Conservation (phyloP, 2,888 invertebrate genomes). For the Ennomos erosarius region DNA sequence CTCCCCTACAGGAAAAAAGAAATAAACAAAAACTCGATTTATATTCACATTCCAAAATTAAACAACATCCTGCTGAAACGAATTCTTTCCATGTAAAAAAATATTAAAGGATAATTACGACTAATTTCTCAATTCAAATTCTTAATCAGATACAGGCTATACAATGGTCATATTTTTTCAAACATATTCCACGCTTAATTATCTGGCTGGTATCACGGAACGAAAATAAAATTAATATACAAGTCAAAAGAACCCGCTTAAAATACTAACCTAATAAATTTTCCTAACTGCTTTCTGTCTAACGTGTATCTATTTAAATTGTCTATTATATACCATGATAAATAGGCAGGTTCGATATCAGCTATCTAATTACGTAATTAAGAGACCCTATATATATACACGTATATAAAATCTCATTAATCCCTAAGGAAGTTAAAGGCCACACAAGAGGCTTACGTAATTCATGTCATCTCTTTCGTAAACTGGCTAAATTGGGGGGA, state of each 20-base stretch:
- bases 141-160: conserved; percentile 38
- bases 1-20: conserved; percentile 9
- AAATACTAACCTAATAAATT: conserved; percentile 45
- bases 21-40: conserved; percentile 17
- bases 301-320: conserved; percentile 39
- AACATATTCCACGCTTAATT: conserved; percentile 44
- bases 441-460: conserved; percentile 56
- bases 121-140: conserved; percentile 34
- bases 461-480: conserved; percentile 56
- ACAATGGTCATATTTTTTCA: conserved; percentile 37
- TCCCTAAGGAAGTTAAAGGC: conserved; percentile 59
- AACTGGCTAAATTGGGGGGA: conserved; percentile 42
- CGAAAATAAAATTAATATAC: conserved; percentile 41
- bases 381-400: conserved; percentile 57
- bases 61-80: conserved; percentile 22
- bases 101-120: conserved; percentile 21
- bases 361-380: conserved; percentile 60
- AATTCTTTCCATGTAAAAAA: conserved; percentile 14
- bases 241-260: conserved; percentile 41
- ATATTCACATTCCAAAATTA: conserved; percentile 17
- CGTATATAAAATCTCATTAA: conserved; percentile 57
- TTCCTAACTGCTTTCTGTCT: conserved; percentile 39
- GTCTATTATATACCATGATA: conserved; percentile 42
- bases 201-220: conserved; percentile 34
- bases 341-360: conserved; percentile 45